Percentiles rank a stretch among this genome's conserved stretches.
These are phyloP conservation scores for Platycnemis pennipes DNA, from an alignment of 2,888 invertebrate genomes.

Conservation along the genomic window DNA sequence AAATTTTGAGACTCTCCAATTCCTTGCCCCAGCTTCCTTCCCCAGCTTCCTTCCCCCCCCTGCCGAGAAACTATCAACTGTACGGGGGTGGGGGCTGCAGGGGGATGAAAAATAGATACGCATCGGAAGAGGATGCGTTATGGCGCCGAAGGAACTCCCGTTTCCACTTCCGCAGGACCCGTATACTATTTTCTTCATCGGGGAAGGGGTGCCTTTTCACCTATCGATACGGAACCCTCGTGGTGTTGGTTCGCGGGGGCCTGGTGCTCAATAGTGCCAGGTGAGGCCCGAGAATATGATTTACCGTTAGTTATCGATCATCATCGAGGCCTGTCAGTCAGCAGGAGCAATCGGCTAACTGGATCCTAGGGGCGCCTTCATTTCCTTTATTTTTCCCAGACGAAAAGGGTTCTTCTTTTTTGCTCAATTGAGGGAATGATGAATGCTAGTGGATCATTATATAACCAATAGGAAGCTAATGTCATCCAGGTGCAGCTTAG, in stretches of 20 bases:
- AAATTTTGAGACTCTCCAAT: background rate
- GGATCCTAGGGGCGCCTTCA: background rate
- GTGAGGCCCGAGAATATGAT: background rate
- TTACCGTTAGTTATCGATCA: slow-evolving; percentile 36
- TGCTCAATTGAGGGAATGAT: slow-evolving; percentile 11
- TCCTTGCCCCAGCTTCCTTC: background rate
- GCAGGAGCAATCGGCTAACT: background rate
- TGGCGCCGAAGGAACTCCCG: background rate
- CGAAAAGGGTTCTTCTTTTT: slow-evolving; percentile 1
- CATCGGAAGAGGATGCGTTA: background rate
- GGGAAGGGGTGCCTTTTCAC: background rate
- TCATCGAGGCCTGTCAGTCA: slow-evolving; percentile 21
- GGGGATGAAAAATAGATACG: background rate
- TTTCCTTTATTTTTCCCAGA: background rate
- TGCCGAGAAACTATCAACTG: background rate
- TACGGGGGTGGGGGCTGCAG: background rate
- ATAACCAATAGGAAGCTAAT: background rate
- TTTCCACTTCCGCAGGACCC: slow-evolving; percentile 5
- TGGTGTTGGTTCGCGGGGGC: background rate
- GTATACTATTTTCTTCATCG: background rate
- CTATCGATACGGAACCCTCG: background rate
- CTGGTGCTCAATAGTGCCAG: background rate
- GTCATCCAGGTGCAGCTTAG: background rate
- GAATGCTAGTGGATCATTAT: background rate
- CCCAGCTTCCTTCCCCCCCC: too few species aligned